These are phyloP conservation scores for Xylota segnis DNA, from an alignment of 2,888 invertebrate genomes.

Conservation along the genomic window DNA sequence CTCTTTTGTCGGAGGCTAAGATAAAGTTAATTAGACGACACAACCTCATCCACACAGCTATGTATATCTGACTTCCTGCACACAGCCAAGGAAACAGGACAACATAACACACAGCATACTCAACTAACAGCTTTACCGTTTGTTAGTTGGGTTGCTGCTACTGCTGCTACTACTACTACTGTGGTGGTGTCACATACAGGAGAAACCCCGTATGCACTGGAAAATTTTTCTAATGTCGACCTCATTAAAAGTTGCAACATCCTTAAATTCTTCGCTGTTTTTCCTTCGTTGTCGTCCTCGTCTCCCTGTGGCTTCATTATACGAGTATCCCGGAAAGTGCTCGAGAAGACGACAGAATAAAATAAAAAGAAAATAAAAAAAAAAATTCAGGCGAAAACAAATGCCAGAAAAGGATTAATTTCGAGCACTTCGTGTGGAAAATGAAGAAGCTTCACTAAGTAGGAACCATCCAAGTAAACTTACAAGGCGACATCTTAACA, in stretches of 20 bases:
- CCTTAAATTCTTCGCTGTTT: slow-evolving; percentile 65
- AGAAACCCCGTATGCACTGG: slow-evolving; percentile 39
- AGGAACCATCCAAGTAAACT: slow-evolving; percentile 49
- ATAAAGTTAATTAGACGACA: slow-evolving; percentile 79
- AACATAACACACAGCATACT: slow-evolving; percentile 44
- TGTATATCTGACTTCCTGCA: slow-evolving; percentile 38
- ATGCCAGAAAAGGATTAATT: slow-evolving; percentile 71
- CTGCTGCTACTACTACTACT: not conserved
- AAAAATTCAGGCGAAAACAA: slow-evolving; percentile 11
- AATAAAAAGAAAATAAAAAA: not conserved
- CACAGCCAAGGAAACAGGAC: slow-evolving; percentile 57
- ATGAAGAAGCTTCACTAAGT: slow-evolving; percentile 55
- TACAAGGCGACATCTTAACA: slow-evolving; percentile 30
- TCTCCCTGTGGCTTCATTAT: slow-evolving; percentile 66
- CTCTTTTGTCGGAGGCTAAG: slow-evolving; percentile 56
- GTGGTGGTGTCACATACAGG: slow-evolving; percentile 48
- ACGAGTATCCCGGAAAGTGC: slow-evolving; percentile 19
- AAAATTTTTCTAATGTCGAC: slow-evolving; percentile 72
- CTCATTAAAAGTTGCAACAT: slow-evolving; percentile 76
- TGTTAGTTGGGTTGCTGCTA: slow-evolving; percentile 18
- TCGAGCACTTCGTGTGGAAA: slow-evolving; percentile 72
- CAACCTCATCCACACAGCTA: slow-evolving; percentile 77
- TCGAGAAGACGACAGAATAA: not conserved
- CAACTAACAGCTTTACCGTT: slow-evolving; percentile 68
- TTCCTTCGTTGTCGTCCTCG: not conserved